Conservation (phyloP, 2,888 invertebrate species). For the Azorinus chamasolen region DNA sequence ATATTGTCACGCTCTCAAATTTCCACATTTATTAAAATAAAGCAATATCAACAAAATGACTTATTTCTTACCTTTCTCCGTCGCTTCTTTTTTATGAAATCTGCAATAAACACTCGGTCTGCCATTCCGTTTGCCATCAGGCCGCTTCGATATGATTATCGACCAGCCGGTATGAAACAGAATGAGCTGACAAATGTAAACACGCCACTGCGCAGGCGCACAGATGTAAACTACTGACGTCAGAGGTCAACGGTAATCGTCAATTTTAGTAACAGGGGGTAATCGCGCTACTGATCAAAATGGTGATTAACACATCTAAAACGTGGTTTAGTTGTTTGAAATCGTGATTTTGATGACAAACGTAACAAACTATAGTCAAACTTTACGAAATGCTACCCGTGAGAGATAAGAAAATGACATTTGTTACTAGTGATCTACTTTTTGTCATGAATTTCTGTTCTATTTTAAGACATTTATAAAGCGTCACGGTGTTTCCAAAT, state of each 20-base stretch:
- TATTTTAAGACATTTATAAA: too few species aligned
- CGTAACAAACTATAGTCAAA: too few species aligned
- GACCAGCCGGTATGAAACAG: constrained; percentile 47
- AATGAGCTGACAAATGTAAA: constrained; percentile 41
- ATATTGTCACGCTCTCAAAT: constrained; percentile 32
- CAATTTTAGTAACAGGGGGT: not conserved
- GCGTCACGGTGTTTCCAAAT: too few species aligned
- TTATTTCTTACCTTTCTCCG: constrained; percentile 59
- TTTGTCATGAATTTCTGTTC: too few species aligned
- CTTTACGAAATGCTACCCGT: too few species aligned
- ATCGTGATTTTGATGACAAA: too few species aligned
- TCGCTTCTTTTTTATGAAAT: constrained; percentile 71
- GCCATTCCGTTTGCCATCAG: constrained; percentile 58
- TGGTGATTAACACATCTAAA: too few species aligned
- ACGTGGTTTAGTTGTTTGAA: too few species aligned
- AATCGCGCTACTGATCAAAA: too few species aligned
- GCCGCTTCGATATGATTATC: constrained; percentile 59
- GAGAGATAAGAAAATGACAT: too few species aligned
- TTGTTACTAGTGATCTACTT: too few species aligned
- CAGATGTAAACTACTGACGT: not conserved
- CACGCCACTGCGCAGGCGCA: constrained; percentile 53
- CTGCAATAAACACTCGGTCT: constrained; percentile 67
- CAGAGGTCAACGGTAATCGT: not conserved
- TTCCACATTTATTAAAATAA: constrained; percentile 1
- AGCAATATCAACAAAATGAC: constrained; percentile 18